Base-by-base conservation (phyloP, 2,113 vertebrate species). In the Pollimyrus isidori region DNA sequence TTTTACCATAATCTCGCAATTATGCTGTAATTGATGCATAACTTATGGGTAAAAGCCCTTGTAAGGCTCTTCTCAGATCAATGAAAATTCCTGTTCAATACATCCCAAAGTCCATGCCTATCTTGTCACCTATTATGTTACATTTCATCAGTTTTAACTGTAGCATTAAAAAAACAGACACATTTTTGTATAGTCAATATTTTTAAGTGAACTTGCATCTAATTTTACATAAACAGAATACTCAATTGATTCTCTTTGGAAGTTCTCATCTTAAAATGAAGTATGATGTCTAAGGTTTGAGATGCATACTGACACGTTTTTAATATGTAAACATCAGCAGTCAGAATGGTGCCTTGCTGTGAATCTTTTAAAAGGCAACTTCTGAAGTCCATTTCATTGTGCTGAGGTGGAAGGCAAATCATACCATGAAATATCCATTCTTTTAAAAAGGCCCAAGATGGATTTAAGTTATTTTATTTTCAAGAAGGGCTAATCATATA, bases 1-100 rank as follows among this genome's bases (percentile, higher is more conserved):
- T 69, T 80, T 15, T 89, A 52, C 48, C 76, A 89, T 84, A 84
- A 84, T 89, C 82, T 89, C 88, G 84, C 21, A 89, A 89, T 84
- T 45, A 84, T 58, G 7, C 49, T 17, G 62, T 84, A 46, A 50
- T 52, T 89, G 30, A 87, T 87, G 89, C 45, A 15, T 89, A 1
- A 19, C 30, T 26, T n/a, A 48, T 89, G 17, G n/a, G 15, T 23
- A 49, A 58, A 86, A 30, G 17, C 17, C 26, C 23, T 56, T 35
- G 23, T 35, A 85, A 89, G 85, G 46, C 39, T 84, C 42, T 42
- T 62, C 65, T 69, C 80, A 89, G 42, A 46, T 89, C 42, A 15
- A 89, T 89, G 13, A 86, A 73, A 69, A 45, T 89, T 84, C 53
- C 89, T 85, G 52, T 35, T 35, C 76, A 82, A 30, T 89, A 86